A percentile compares a stretch with the other conserved stretches of the same genome.
phyloP scores from a whole-genome alignment of 2,888 invertebrate genomes.

The Apoderus coryli region DNA sequence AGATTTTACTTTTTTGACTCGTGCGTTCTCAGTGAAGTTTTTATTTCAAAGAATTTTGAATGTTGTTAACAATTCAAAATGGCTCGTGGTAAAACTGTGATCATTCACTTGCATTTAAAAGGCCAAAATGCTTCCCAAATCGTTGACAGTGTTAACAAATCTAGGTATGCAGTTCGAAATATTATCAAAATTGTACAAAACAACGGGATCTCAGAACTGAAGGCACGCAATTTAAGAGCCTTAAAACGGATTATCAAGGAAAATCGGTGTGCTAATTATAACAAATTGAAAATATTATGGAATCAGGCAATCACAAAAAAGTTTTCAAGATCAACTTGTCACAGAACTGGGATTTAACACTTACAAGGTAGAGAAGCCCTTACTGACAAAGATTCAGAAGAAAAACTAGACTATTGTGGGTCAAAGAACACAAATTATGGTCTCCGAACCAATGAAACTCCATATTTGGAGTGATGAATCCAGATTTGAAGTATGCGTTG shows the following conservation, averaged over 20 bases:
- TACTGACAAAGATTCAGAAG: conserved; percentile 8
- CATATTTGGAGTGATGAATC: no score
- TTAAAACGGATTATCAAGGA: conserved; percentile 6
- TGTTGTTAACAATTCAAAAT: no score
- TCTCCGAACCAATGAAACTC: conserved; percentile 8
- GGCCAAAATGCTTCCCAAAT: conserved; percentile 5
- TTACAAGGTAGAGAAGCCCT: conserved; percentile 10
- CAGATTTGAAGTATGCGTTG: no score
- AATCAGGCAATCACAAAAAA: conserved; percentile 5
- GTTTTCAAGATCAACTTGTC: conserved; percentile 1
- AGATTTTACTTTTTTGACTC: no score
- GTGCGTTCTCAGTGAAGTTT: no score
- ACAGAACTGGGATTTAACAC: conserved; percentile 5
- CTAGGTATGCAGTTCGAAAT: conserved; percentile 5
- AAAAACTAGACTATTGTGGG: conserved; percentile 8
- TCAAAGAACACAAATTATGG: conserved; percentile 9
- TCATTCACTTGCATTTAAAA: no score
- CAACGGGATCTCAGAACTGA: conserved; percentile 6
- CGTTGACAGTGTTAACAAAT: conserved; percentile 7
- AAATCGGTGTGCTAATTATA: conserved; percentile 8
- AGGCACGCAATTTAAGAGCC: conserved; percentile 8
- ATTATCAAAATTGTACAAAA: conserved; percentile 8
- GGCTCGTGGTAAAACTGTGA: no score
- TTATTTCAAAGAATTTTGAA: no score
- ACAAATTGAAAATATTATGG: no score